phyloP scores from a whole-genome alignment of 2,113 vertebrate species.

The Hystrix brachyura region DNA sequence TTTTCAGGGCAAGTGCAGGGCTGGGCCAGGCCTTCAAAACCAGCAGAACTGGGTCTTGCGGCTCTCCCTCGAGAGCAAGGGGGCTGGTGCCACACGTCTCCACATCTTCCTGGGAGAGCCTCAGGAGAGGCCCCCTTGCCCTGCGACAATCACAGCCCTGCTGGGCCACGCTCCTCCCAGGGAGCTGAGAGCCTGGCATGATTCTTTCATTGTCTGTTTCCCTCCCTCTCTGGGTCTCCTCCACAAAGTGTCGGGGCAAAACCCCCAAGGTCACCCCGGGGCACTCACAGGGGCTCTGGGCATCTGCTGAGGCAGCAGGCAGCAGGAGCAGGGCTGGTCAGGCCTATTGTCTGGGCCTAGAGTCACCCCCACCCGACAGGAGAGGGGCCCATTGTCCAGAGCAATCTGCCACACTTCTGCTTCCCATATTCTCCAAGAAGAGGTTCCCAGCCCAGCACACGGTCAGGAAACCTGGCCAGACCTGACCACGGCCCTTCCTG shows the following conservation, averaged over 20 bases:
- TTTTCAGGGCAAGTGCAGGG: background rate
- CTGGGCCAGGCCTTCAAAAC: background rate
- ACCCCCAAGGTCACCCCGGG: slow-evolving; percentile 92
- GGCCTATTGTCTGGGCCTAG: slow-evolving; percentile 88
- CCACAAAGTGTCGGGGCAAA: slow-evolving; percentile 88
- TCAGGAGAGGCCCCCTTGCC: slow-evolving; percentile 87
- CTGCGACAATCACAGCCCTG: slow-evolving; percentile 94
- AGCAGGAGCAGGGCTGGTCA: slow-evolving; percentile 87
- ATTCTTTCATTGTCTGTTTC: slow-evolving; percentile 91
- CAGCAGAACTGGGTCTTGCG: slow-evolving; percentile 67
- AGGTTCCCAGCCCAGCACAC: slow-evolving; percentile 72
- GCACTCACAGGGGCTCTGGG: slow-evolving; percentile 89
- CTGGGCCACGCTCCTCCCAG: slow-evolving; percentile 87
- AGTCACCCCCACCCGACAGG: slow-evolving; percentile 87
- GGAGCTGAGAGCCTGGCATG: slow-evolving; percentile 92
- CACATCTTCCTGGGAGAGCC: slow-evolving; percentile 71
- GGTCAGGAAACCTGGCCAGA: slow-evolving; percentile 81
- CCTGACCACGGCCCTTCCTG: slow-evolving; percentile 70
- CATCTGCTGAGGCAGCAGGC: slow-evolving; percentile 92
- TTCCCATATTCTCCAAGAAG: slow-evolving; percentile 80
- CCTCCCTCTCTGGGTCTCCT: slow-evolving; percentile 86
- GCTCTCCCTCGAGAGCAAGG: slow-evolving; percentile 46
- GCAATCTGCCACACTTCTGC: slow-evolving; percentile 90
- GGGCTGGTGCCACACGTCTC: slow-evolving; percentile 74
- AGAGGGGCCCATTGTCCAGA: slow-evolving; percentile 90